Evolutionary conservation across 2,888 invertebrate genomes (phyloP).

Genomic region (Hanleya hanleyi): DNA sequence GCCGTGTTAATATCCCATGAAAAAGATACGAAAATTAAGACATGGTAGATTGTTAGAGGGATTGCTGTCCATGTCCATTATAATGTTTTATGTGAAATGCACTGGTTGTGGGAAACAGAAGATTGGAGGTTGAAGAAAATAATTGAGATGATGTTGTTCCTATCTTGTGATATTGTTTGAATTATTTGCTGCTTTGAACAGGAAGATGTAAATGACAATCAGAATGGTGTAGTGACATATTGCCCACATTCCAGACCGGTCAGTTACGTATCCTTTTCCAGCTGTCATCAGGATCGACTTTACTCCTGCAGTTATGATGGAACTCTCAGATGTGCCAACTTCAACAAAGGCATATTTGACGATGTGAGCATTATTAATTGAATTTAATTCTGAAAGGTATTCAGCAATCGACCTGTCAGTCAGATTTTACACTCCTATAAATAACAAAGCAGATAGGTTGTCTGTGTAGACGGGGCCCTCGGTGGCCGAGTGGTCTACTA

Average conservation of each 20-base stretch:
- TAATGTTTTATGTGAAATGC: too few species aligned
- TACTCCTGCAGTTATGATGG: constrained; percentile 73
- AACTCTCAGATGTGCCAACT: constrained; percentile 69
- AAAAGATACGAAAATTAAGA: too few species aligned
- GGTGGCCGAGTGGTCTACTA: too few species aligned
- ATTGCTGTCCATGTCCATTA: too few species aligned
- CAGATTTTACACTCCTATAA: not conserved
- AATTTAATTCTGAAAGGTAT: not conserved
- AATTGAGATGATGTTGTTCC: too few species aligned
- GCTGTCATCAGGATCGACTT: constrained; percentile 50
- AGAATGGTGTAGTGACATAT: constrained; percentile 63
- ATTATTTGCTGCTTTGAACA: too few species aligned
- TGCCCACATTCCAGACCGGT: constrained; percentile 68
- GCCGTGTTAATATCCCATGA: too few species aligned
- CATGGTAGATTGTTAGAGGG: too few species aligned
- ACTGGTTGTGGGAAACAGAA: too few species aligned
- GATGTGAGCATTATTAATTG: constrained; percentile 57
- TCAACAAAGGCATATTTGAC: constrained; percentile 68
- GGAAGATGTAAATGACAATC: constrained; percentile 37
- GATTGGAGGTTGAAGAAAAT: too few species aligned
- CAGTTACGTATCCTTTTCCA: constrained; percentile 67
- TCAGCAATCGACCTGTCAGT: not conserved
- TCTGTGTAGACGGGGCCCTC: too few species aligned
- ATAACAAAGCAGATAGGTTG: not conserved
- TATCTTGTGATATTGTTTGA: too few species aligned